Conservation (phyloP, 2,113 vertebrate species). For the Tympanuchus pallidicinctus region DNA sequence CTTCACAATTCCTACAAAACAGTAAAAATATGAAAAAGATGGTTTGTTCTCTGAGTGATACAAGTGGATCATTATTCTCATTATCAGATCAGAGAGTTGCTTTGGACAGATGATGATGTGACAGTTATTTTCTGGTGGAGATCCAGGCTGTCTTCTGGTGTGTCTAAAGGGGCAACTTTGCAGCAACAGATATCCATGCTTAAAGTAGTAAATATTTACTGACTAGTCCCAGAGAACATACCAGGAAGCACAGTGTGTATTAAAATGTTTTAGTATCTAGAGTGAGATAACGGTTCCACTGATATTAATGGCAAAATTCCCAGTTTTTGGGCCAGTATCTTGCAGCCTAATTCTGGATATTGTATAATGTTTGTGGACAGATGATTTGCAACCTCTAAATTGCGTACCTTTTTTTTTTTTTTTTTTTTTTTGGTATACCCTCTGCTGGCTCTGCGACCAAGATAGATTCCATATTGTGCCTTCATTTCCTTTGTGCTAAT, state of each 20-base stretch:
- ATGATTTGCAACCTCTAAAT: not conserved
- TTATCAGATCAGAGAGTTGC: not conserved
- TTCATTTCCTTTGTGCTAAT: not conserved
- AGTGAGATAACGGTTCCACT: not conserved
- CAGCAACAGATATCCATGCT: not conserved
- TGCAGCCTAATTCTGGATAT: not conserved
- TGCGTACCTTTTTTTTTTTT: not conserved
- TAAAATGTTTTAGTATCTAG: not conserved
- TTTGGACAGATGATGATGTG: not conserved
- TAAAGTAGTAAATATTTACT: not conserved
- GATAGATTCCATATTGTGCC: not conserved
- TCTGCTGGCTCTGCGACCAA: not conserved
- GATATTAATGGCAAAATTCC: constrained; percentile 14
- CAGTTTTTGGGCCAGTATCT: not conserved
- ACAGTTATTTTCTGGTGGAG: not conserved
- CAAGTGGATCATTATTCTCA: not conserved
- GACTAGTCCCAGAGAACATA: not conserved
- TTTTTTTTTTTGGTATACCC: not conserved
- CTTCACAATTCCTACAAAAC: not conserved
- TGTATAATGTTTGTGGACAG: not conserved
- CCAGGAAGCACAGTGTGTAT: not conserved
- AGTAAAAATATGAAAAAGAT: not conserved
- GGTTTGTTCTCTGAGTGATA: not conserved
- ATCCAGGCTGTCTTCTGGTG: not conserved
- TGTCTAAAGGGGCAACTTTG: not conserved